These are phyloP conservation scores for Apodemus agrarius DNA, from an alignment of 2,797 vertebrate genomes.

Conservation along the genomic window DNA sequence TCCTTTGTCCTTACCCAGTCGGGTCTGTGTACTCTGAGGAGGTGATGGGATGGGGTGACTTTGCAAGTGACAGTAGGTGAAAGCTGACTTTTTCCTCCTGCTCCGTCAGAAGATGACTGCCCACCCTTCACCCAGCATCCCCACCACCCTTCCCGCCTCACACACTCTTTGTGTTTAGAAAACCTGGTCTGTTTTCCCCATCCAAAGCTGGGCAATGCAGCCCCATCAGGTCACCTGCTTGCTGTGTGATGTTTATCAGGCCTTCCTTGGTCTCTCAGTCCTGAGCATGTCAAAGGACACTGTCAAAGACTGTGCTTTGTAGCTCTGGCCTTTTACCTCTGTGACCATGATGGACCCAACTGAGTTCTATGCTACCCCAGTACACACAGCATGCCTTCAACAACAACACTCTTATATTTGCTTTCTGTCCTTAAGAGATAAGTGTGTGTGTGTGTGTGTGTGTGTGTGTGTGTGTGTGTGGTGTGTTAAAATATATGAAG, in stretches of 20 bases:
- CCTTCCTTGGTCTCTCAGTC: not conserved
- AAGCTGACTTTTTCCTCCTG: not conserved
- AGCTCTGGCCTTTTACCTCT: not conserved
- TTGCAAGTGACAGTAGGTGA: not conserved
- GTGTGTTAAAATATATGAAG: not conserved
- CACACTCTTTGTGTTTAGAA: not conserved
- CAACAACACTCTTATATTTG: conserved; percentile 70
- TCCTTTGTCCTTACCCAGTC: not conserved
- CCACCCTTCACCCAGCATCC: not conserved
- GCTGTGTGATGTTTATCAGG: not conserved
- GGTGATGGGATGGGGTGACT: not conserved
- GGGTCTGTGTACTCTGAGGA: not conserved
- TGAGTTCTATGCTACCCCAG: not conserved
- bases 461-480: not conserved
- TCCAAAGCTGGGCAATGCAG: no score
- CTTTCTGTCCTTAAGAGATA: conserved; percentile 56
- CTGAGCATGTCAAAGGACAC: not conserved
- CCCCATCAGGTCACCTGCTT: not conserved
- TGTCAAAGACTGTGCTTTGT: not conserved
- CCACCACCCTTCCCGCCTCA: not conserved
- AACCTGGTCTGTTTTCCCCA: not conserved
- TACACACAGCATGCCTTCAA: conserved; percentile 45
- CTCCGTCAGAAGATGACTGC: not conserved
- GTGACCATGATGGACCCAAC: not conserved
- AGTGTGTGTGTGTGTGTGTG: not conserved